Evolutionary conservation across 2,113 vertebrate species (phyloP).

Genomic region (Montifringilla adamsi): DNA sequence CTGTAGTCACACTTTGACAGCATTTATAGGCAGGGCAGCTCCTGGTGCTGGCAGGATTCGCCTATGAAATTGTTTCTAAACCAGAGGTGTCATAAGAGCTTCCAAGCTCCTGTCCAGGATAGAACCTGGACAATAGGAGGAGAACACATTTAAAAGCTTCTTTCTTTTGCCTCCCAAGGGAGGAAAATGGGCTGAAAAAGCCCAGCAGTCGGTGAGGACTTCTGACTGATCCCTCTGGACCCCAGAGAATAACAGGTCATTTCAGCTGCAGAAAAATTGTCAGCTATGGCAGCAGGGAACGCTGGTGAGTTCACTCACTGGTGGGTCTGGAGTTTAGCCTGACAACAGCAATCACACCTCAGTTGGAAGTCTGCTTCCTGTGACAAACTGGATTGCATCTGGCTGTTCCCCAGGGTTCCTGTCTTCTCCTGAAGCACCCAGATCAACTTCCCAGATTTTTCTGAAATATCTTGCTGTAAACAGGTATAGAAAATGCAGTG

Average conservation of each 20-base stretch:
- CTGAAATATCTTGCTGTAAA: background rate
- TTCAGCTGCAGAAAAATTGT: background rate
- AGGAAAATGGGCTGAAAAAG: background rate
- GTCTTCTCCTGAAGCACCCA: background rate
- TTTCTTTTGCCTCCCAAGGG: background rate
- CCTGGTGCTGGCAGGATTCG: background rate
- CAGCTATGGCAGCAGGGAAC: background rate
- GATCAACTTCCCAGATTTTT: background rate
- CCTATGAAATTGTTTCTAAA: background rate
- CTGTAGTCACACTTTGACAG: background rate
- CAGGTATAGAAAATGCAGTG: background rate
- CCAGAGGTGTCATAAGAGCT: background rate
- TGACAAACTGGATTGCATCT: background rate
- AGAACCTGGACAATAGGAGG: background rate
- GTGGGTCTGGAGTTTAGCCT: background rate
- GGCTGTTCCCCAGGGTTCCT: background rate
- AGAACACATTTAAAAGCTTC: background rate
- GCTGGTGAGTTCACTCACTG: background rate
- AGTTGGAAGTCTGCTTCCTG: accelerated
- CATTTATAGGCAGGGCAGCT: background rate
- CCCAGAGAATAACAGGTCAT: background rate
- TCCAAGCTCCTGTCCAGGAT: background rate
- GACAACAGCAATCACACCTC: background rate
- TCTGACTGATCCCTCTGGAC: background rate
- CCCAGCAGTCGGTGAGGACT: background rate